These are phyloP conservation scores for Labia minor DNA, from an alignment of 2,888 invertebrate species.

Conservation along the genomic window DNA sequence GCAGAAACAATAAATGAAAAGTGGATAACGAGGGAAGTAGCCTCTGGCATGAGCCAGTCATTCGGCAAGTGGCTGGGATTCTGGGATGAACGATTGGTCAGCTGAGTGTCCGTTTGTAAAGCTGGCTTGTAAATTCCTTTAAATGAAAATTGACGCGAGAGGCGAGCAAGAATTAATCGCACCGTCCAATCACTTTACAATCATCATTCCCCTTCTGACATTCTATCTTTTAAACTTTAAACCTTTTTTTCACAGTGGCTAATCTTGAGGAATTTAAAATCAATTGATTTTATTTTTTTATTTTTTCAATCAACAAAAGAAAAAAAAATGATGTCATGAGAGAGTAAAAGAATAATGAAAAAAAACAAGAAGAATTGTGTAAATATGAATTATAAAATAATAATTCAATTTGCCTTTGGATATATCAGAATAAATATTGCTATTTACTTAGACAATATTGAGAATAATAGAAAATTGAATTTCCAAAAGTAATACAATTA, in stretches of 20 bases:
- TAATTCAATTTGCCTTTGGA: too few species aligned
- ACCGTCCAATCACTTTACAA: conserved; percentile 13
- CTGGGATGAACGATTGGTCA: neutral
- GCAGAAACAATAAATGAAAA: conserved; percentile 7
- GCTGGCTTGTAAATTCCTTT: neutral
- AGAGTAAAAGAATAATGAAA: too few species aligned
- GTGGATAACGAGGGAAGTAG: neutral
- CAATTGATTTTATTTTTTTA: neutral
- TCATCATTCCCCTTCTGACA: neutral
- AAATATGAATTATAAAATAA: too few species aligned
- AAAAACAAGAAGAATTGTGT: too few species aligned
- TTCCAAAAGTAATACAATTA: too few species aligned
- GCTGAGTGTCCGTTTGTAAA: neutral
- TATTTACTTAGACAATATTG: too few species aligned
- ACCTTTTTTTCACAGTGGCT: conserved; percentile 4
- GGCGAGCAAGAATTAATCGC: conserved; percentile 13
- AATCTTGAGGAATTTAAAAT: conserved; percentile 13
- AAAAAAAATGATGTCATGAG: neutral
- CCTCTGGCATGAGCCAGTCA: neutral
- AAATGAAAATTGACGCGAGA: conserved; percentile 6
- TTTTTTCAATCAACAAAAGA: neutral
- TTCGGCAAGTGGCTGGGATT: neutral
- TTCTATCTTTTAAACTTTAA: conserved; percentile 13
- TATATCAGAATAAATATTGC: too few species aligned
- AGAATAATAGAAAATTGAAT: too few species aligned